Percentiles rank a stretch among this genome's conserved stretches.
phyloP scores from a whole-genome alignment of 2,797 vertebrate genomes.

The Gouania willdenowi region DNA sequence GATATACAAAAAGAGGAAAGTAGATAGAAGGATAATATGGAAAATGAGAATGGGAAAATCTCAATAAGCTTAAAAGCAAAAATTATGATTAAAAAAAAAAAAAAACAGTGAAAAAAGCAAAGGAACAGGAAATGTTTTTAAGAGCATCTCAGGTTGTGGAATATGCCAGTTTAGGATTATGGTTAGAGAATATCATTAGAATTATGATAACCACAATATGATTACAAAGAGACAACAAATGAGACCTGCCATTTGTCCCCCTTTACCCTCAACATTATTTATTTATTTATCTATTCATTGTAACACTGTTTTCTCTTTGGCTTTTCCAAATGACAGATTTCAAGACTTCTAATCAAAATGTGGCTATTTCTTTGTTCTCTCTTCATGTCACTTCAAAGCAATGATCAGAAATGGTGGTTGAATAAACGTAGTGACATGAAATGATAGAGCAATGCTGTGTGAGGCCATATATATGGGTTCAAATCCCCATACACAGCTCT shows the following conservation, averaged over 20 bases:
- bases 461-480: not conserved
- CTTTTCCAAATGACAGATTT: conserved; percentile 9
- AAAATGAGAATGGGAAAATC: too few species aligned
- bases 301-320: conserved; percentile 58
- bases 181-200: too few species aligned
- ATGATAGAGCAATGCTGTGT: conserved; percentile 14
- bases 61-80: too few species aligned
- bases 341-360: not conserved
- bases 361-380: not conserved
- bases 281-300: too few species aligned
- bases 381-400: not conserved
- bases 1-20: too few species aligned
- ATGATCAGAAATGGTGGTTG: not conserved
- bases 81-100: conserved; percentile 23
- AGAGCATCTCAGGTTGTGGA: conserved; percentile 8
- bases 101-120: not conserved
- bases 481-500: too few species aligned
- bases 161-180: too few species aligned
- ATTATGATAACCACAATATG: too few species aligned
- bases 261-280: too few species aligned
- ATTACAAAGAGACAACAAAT: too few species aligned
- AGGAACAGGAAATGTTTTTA: not conserved
- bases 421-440: conserved; percentile 42
- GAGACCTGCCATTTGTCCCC: too few species aligned
- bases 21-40: not conserved